phyloP scores from a whole-genome alignment of 1,140 invertebrate genomes.

The Zaprionus lachaisei region DNA sequence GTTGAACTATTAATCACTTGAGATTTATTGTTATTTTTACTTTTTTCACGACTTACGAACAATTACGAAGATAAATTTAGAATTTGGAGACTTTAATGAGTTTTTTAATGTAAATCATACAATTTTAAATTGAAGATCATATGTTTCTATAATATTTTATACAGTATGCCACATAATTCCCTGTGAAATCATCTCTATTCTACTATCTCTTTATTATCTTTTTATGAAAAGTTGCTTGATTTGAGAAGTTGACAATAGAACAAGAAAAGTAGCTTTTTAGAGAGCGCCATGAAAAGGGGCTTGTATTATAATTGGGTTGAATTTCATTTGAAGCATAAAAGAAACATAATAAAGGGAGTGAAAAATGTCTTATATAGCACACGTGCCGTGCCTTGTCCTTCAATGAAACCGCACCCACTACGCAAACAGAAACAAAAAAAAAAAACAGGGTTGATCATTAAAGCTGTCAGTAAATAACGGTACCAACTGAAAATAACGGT shows the following conservation, averaged over 20 bases:
- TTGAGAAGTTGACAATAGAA: background rate
- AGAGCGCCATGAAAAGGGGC: background rate
- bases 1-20: too few species aligned
- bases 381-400: background rate
- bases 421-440: background rate
- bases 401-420: background rate
- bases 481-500: background rate
- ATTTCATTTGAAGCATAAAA: background rate
- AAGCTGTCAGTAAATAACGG: background rate
- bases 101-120: too few species aligned
- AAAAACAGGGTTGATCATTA: background rate
- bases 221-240: background rate
- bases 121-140: too few species aligned
- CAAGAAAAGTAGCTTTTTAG: background rate
- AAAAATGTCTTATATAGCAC: background rate
- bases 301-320: background rate
- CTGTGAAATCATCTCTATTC: background rate
- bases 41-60: too few species aligned
- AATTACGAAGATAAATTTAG: too few species aligned
- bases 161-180: background rate
- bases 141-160: too few species aligned
- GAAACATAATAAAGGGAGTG: background rate
- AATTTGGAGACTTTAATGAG: too few species aligned
- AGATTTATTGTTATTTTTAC: too few species aligned
- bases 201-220: background rate